Percentiles rank a stretch among this genome's conserved stretches.
phyloP scores from a whole-genome alignment of 2,888 invertebrate genomes.

The Cataglyphis cursor region DNA sequence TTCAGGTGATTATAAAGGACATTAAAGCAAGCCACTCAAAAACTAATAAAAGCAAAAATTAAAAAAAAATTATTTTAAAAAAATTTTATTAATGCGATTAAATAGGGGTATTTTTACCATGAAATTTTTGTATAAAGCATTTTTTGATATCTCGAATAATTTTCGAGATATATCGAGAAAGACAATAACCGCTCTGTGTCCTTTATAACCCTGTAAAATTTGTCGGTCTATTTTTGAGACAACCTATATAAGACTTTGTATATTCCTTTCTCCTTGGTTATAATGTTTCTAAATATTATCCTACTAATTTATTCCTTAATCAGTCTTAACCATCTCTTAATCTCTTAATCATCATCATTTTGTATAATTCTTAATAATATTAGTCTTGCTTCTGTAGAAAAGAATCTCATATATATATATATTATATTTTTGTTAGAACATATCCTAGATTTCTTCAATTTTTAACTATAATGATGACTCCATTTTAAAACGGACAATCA shows the following conservation, averaged over 20 bases:
- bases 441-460: conserved; percentile 1
- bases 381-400: not conserved
- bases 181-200: too few species aligned
- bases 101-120: too few species aligned
- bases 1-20: too few species aligned
- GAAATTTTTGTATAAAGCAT: too few species aligned
- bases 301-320: not conserved
- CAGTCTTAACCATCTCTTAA: not conserved
- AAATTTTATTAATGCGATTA: too few species aligned
- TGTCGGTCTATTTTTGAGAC: too few species aligned
- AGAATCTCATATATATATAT: not conserved
- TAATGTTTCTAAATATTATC: not conserved
- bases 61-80: too few species aligned
- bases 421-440: not conserved
- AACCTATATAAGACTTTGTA: not conserved
- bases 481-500: not conserved
- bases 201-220: too few species aligned
- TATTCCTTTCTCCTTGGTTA: not conserved
- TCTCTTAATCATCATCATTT: not conserved
- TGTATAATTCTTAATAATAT: not conserved
- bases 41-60: too few species aligned
- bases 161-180: too few species aligned
- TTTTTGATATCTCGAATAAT: too few species aligned
- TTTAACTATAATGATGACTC: not conserved
- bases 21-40: too few species aligned